phyloP scores from a whole-genome alignment of 2,888 invertebrate genomes.

The Melanotus villosus region DNA sequence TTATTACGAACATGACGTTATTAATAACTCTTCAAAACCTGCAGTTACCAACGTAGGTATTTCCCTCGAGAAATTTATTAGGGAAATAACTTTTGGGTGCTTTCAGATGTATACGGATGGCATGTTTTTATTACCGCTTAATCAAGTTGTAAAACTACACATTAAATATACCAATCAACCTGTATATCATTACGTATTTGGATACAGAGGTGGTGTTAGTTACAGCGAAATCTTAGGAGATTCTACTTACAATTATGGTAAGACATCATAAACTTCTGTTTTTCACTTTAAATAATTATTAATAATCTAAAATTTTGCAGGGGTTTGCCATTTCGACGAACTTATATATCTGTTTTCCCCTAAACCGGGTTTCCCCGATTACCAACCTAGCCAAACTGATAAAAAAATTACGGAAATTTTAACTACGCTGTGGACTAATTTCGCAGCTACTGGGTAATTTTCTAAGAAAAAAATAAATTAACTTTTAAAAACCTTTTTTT shows the following conservation, averaged over 20 bases:
- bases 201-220: constrained; percentile 77
- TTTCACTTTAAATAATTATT: not conserved
- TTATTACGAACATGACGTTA: constrained; percentile 66
- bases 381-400: constrained; percentile 73
- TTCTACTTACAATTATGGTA: constrained; percentile 74
- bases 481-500: too few species aligned
- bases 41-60: constrained; percentile 65
- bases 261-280: not conserved
- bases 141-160: constrained; percentile 74
- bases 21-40: constrained; percentile 62
- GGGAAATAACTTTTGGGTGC: too few species aligned
- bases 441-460: constrained; percentile 78
- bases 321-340: constrained; percentile 88
- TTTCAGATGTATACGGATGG: constrained; percentile 80
- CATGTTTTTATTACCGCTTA: constrained; percentile 77
- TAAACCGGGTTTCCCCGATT: constrained; percentile 71
- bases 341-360: constrained; percentile 82
- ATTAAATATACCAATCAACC: constrained; percentile 71
- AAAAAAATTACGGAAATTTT: constrained; percentile 74
- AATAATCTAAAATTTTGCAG: constrained; percentile 62
- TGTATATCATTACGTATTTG: constrained; percentile 78
- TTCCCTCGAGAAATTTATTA: too few species aligned
- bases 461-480: too few species aligned
- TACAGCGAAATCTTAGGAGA: constrained; percentile 82
- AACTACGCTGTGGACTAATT: constrained; percentile 81